phyloP scores from a whole-genome alignment of 2,113 vertebrate genomes.

The Amia ocellicauda region DNA sequence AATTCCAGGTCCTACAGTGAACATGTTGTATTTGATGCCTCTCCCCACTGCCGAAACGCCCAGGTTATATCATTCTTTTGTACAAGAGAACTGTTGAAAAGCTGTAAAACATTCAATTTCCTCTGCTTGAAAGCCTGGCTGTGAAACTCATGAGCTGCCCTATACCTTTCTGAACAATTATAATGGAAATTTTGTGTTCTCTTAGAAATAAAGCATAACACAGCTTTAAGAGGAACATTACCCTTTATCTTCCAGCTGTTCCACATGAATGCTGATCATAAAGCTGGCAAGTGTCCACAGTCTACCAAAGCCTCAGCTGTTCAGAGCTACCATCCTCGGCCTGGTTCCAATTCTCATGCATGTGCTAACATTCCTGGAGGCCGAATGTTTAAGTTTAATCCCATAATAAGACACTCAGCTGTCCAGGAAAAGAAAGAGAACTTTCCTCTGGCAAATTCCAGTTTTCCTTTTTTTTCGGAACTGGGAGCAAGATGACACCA shows the following conservation, averaged over 20 bases:
- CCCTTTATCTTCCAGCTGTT: slow-evolving; percentile 69
- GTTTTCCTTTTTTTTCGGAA: slow-evolving; percentile 44
- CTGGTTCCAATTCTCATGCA: slow-evolving; percentile 52
- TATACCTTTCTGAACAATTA: slow-evolving; percentile 47
- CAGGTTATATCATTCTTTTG: background rate
- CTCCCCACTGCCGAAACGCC: background rate
- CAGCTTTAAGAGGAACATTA: slow-evolving; percentile 47
- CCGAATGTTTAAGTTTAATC: slow-evolving; percentile 71
- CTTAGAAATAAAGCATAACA: slow-evolving; percentile 42
- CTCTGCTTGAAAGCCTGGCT: slow-evolving; percentile 8
- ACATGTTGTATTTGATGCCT: background rate
- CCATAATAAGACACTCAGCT: slow-evolving; percentile 77
- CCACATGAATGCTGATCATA: slow-evolving; percentile 65
- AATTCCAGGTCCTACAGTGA: too few species aligned
- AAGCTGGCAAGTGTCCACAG: slow-evolving; percentile 56
- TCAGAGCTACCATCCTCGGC: slow-evolving; percentile 41
- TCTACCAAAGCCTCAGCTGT: slow-evolving; percentile 44
- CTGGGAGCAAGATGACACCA: slow-evolving; percentile 57
- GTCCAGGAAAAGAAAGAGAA: slow-evolving; percentile 68
- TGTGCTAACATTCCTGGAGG: slow-evolving; percentile 56
- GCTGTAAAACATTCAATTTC: slow-evolving; percentile 9
- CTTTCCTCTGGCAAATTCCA: slow-evolving; percentile 64
- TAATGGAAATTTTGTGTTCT: slow-evolving; percentile 57
- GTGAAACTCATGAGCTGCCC: slow-evolving; percentile 17
- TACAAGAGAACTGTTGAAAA: slow-evolving; percentile 1